A percentile compares a stretch with the other conserved stretches of the same genome.
phyloP scores from a whole-genome alignment of 53 echinoderm and acorn worm genomes.

The Stichopus horrens region DNA sequence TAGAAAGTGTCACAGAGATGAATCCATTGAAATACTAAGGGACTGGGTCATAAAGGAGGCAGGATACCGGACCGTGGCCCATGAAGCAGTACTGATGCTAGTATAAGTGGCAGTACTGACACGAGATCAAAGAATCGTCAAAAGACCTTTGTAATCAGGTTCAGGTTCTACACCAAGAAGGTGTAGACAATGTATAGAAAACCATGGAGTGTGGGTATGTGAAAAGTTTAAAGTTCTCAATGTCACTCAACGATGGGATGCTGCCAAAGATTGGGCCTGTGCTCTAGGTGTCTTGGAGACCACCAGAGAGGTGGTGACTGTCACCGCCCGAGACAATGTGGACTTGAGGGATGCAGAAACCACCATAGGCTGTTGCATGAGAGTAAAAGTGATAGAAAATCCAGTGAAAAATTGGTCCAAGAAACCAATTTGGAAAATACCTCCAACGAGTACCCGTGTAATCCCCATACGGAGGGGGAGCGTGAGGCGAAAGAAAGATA shows the following conservation, averaged over 20 bases:
- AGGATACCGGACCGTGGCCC: neutral
- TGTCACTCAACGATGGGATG: neutral
- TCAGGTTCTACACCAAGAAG: neutral
- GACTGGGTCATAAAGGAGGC: conserved; percentile 9
- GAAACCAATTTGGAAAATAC: too few relatives aligned
- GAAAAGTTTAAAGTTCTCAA: neutral
- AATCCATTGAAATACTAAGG: neutral
- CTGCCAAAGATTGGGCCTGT: neutral
- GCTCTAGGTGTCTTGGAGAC: conserved; percentile 17
- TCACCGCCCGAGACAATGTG: conserved; percentile 15
- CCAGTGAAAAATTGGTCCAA: too few relatives aligned
- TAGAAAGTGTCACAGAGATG: neutral
- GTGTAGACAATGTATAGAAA: neutral
- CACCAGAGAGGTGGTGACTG: neutral
- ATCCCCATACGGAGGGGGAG: conserved; percentile 2
- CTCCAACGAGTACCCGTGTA: too few relatives aligned
- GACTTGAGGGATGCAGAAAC: neutral
- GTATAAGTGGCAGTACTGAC: neutral
- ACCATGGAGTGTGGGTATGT: conserved; percentile 2
- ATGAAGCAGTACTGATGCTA: neutral
- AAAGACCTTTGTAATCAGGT: neutral
- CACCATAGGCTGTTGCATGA: conserved; percentile 33
- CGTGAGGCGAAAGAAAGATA: neutral
- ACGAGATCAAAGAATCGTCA: neutral
- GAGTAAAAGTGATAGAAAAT: neutral